Conservation (phyloP, 1,140 invertebrate genomes). For the Zaprionus lachaisei region DNA sequence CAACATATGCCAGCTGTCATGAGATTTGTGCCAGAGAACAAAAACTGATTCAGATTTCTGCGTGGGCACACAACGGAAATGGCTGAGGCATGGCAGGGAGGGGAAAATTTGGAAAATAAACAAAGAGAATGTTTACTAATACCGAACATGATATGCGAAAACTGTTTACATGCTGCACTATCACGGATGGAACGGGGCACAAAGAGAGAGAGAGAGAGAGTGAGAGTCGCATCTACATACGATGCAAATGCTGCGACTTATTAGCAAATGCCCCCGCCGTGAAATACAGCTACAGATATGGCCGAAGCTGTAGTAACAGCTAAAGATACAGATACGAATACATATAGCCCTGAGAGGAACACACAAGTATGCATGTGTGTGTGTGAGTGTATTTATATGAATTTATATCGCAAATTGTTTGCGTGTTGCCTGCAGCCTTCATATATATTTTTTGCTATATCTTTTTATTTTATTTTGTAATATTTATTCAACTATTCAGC, state of each 20-base stretch:
- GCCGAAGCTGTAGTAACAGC: conserved; percentile 18
- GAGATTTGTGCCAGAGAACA: conserved; percentile 58
- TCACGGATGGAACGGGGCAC: background rate
- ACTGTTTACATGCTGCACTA: conserved; percentile 69
- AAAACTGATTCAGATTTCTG: conserved; percentile 12
- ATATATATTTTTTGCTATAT: conserved; percentile 62
- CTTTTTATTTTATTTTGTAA: conserved; percentile 39
- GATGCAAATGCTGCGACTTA: conserved; percentile 67
- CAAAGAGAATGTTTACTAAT: conserved; percentile 72
- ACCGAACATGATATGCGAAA: conserved; percentile 56
- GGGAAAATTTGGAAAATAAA: conserved; percentile 62
- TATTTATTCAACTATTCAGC: conserved; percentile 62
- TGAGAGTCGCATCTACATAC: conserved; percentile 36
- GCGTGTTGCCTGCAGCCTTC: conserved; percentile 63
- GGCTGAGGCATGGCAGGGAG: conserved; percentile 19
- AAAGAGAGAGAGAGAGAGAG: conserved; percentile 24
- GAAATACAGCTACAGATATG: conserved; percentile 14
- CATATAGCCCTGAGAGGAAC: conserved; percentile 1
- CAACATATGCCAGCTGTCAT: conserved; percentile 71
- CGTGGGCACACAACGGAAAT: conserved; percentile 60
- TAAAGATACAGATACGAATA: conserved; percentile 11
- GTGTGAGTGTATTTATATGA: conserved; percentile 63
- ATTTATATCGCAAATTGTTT: conserved; percentile 74
- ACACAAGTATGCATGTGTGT: conserved; percentile 10
- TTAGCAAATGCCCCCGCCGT: conserved; percentile 35